Percentiles rank a stretch among this genome's conserved stretches.
These are phyloP conservation scores for Sepiola atlantica DNA, from an alignment of 2,888 invertebrate genomes.

Conservation along the genomic window DNA sequence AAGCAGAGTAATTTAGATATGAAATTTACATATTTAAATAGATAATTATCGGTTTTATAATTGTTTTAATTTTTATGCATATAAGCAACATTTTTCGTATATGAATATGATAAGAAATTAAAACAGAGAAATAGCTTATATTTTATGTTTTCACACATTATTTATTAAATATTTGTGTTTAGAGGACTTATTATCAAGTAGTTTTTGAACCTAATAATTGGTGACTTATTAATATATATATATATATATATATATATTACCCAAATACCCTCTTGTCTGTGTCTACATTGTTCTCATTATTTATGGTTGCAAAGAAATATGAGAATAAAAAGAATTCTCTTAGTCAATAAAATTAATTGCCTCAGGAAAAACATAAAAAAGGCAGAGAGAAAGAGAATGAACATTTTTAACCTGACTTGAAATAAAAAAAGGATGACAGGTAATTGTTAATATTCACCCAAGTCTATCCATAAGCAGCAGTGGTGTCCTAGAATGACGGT, in stretches of 20 bases:
- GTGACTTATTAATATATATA: no score
- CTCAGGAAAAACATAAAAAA: background rate
- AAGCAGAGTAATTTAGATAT: no score
- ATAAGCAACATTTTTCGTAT: no score
- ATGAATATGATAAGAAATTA: no score
- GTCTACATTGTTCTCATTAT: background rate
- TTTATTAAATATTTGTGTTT: no score
- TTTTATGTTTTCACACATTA: no score
- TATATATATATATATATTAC: background rate
- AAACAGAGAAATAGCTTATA: no score
- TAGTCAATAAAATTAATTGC: background rate
- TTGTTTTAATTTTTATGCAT: no score
- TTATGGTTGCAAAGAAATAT: background rate
- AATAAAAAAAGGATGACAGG: background rate
- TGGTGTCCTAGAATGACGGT: background rate
- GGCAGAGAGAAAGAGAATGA: background rate
- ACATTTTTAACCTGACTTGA: background rate
- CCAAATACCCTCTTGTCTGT: background rate
- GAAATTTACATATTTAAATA: no score
- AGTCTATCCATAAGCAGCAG: background rate
- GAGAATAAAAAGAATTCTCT: background rate
- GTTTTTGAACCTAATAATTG: no score
- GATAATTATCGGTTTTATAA: no score
- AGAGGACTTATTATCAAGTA: no score
- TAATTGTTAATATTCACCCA: slow-evolving; percentile 3